Evolutionary conservation across 2,797 vertebrate species (phyloP), one percentile per base, ranked within the genome.

Genomic region (Schizopygopsis malacanthus): DNA sequence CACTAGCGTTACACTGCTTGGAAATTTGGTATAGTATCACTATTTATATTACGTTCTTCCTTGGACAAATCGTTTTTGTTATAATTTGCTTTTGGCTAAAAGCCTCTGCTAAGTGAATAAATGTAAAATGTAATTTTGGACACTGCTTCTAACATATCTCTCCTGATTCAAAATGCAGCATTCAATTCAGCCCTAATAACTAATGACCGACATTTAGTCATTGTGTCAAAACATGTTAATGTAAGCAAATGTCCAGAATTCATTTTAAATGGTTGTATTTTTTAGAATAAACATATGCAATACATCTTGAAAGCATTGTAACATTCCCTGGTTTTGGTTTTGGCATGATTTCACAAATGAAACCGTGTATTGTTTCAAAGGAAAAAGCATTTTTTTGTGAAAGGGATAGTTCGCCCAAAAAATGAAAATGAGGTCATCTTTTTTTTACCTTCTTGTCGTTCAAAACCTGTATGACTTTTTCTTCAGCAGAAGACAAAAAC

Each of bases 121-220:
- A 15, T 59, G 11, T 39, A 41, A 77, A 39, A 77, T 56, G 12
- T 4, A 9, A 77, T 39, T 78, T 78, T 56, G 3, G 52, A 78
- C 33, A n/a, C 37, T 56, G 54, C 70, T 56, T 82, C 39, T 4
- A 82, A 69, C 52, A 45, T 54, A 82, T 61, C 54, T n/a, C 37
- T 72, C 6, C 16, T 47, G 43, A 75, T 65, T 39, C 28, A 28
- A 72, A 59, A 82, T 45, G 81, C 69, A 63, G 71, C 2, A 52
- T 65, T 50, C 43, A 75, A 65, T 65, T 5, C 59, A 65, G 20
- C 43, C 56, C 25, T 39, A 75, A 70, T 41, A 59, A 75, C 43
- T 83, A 63, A 76, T 52, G 71, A 39, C 20, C 2, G 13, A 75
- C 56, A 83, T 65, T 83, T 83, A 75, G 41, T 50, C 54, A 73